phyloP scores from a whole-genome alignment of 2,113 vertebrate species.

The Aythya baeri region DNA sequence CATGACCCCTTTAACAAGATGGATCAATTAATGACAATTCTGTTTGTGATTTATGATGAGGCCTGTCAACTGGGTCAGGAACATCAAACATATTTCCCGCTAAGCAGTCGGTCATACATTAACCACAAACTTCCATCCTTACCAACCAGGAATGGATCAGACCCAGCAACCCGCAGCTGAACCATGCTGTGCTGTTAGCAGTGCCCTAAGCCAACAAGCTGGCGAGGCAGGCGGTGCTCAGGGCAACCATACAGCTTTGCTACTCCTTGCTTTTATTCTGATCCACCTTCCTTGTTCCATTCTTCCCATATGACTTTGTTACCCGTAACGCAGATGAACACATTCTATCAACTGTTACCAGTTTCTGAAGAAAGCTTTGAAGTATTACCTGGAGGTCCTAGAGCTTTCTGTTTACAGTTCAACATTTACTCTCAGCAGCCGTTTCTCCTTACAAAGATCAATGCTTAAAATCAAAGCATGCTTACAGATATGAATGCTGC shows the following conservation, averaged over 20 bases:
- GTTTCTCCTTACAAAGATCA: not conserved
- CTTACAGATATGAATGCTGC: not conserved
- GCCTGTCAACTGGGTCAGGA: not conserved
- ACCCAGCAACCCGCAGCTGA: not conserved
- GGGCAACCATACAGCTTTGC: not conserved
- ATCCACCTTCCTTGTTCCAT: not conserved
- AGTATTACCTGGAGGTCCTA: constrained; percentile 1
- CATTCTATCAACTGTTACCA: not conserved
- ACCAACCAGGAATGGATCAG: not conserved
- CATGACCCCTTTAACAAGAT: not conserved
- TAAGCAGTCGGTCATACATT: not conserved
- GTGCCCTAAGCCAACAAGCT: not conserved
- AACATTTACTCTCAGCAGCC: not conserved
- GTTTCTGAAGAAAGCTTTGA: not conserved
- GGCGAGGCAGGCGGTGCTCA: not conserved
- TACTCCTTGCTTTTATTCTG: not conserved
- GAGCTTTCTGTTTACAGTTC: constrained; percentile 21
- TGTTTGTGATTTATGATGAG: not conserved
- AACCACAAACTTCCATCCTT: not conserved
- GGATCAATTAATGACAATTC: not conserved
- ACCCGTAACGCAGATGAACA: not conserved
- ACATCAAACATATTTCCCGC: not conserved
- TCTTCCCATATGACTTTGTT: constrained; percentile 21
- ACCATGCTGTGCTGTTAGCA: not conserved
- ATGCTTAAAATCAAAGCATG: constrained; percentile 6